Base-by-base conservation (phyloP, 2,888 invertebrate species). In the Crepidodera aurea region DNA sequence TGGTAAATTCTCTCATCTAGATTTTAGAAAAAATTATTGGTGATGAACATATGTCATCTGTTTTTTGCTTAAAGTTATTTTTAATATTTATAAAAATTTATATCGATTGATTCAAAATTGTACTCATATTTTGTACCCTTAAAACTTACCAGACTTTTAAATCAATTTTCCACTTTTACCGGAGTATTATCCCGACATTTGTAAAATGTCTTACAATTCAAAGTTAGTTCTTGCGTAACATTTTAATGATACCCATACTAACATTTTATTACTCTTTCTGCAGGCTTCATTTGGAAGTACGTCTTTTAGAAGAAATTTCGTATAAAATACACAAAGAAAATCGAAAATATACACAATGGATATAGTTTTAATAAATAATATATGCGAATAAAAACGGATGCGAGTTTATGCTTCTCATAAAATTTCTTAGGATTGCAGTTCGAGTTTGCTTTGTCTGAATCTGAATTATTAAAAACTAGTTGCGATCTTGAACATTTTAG, bases 141-240 rank as follows among this genome's bases (percentile, higher is more conserved):
- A n/a, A n/a, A n/a, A n/a, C n/a, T n/a, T n/a, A n/a, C n/a, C n/a
- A n/a, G n/a, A n/a, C n/a, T n/a, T n/a, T n/a, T n/a, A n/a, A n/a
- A n/a, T n/a, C n/a, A n/a, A n/a, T n/a, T n/a, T n/a, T n/a, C n/a
- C n/a, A n/a, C n/a, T n/a, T n/a, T n/a, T n/a, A n/a, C n/a, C n/a
- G n/a, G n/a, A n/a, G n/a, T n/a, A n/a, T n/a, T n/a, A n/a, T n/a
- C n/a, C n/a, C 37, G 37, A 13, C 2, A 37, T 13, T 13, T n/a
- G 8, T 12, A 44, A 44, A 22, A 22, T 27, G 48, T 12, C 29
- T 48, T 27, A 48, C 27, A 16, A 48, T 6, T 27, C 12, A 25
- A 27, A 44, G 48, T 48, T 48, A 16, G 15, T 48, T 48, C 27
- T 48, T 48, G 48, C 48, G 48, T 48, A 48, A 25, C 27, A 12